These are phyloP conservation scores for Drosophila funebris DNA, from an alignment of 1,140 invertebrate genomes.

Conservation along the genomic window DNA sequence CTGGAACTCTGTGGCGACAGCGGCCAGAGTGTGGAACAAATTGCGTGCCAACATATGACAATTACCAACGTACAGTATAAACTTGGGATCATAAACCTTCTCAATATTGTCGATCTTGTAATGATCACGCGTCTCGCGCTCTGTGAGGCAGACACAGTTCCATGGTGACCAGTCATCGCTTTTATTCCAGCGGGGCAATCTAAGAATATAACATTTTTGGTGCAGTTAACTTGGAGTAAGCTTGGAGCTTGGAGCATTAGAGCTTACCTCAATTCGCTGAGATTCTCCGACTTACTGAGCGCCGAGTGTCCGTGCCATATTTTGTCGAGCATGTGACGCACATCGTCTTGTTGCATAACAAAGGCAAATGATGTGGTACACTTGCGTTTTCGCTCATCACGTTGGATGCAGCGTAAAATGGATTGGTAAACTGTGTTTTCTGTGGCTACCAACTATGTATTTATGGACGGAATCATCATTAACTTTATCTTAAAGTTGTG, in stretches of 20 bases:
- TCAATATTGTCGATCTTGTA: constrained; percentile 83
- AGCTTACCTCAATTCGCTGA: constrained; percentile 84
- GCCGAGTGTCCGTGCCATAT: constrained; percentile 88
- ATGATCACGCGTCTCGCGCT: constrained; percentile 86
- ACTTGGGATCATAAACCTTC: constrained; percentile 84
- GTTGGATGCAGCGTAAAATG: constrained; percentile 85
- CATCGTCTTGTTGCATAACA: constrained; percentile 85
- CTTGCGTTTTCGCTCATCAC: constrained; percentile 85
- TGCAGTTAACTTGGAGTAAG: too few relatives aligned
- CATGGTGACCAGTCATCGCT: constrained; percentile 87
- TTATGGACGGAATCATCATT: background rate
- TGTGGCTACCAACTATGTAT: constrained; percentile 50
- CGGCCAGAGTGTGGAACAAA: constrained; percentile 73
- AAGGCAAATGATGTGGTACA: constrained; percentile 85
- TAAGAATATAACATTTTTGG: background rate
- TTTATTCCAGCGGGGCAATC: constrained; percentile 85
- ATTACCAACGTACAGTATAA: constrained; percentile 74
- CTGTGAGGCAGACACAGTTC: constrained; percentile 87
- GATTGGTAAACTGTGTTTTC: constrained; percentile 84
- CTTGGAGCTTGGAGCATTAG: too few relatives aligned
- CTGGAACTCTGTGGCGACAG: constrained; percentile 72
- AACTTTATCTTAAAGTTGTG: background rate
- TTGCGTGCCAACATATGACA: constrained; percentile 74
- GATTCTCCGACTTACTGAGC: constrained; percentile 85
- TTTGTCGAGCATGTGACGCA: constrained; percentile 86